Evolutionary conservation across 2,888 invertebrate species (phyloP).

Genomic region (Philereme vetulata): DNA sequence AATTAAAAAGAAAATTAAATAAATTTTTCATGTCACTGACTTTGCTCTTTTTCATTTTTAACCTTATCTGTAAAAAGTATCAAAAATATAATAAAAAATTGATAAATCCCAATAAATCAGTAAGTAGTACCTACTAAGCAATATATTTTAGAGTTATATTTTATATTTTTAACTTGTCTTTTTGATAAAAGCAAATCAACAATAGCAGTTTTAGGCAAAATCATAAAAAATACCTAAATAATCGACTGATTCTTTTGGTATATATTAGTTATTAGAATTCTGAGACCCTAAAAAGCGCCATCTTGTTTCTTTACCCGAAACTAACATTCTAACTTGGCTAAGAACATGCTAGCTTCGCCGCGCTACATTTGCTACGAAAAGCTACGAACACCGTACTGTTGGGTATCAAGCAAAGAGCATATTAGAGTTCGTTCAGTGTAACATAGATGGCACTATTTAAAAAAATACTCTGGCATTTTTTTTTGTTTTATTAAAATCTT

Average conservation of each 20-base stretch:
- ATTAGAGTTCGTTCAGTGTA: neutral
- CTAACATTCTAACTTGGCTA: neutral
- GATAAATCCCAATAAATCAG: too few species aligned
- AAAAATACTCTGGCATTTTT: neutral
- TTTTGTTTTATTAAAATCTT: too few species aligned
- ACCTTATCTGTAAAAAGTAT: neutral
- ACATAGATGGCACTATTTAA: conserved; percentile 20
- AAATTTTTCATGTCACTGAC: conserved; percentile 81
- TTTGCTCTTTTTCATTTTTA: conserved; percentile 13
- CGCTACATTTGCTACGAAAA: neutral
- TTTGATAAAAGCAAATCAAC: too few species aligned
- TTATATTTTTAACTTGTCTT: too few species aligned
- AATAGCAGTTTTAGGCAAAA: too few species aligned
- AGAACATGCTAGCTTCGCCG: neutral
- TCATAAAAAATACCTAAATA: too few species aligned
- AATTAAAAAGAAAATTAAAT: conserved; percentile 80
- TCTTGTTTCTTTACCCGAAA: neutral
- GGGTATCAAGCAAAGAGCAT: neutral
- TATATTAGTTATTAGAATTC: neutral
- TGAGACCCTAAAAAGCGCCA: conserved; percentile 13
- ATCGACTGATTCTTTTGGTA: too few species aligned
- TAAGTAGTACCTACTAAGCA: too few species aligned
- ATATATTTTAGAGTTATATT: too few species aligned
- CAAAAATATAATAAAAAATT: neutral
- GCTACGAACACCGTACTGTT: neutral